Conservation (phyloP, 2,797 vertebrate genomes). For the Sciurus carolinensis region DNA sequence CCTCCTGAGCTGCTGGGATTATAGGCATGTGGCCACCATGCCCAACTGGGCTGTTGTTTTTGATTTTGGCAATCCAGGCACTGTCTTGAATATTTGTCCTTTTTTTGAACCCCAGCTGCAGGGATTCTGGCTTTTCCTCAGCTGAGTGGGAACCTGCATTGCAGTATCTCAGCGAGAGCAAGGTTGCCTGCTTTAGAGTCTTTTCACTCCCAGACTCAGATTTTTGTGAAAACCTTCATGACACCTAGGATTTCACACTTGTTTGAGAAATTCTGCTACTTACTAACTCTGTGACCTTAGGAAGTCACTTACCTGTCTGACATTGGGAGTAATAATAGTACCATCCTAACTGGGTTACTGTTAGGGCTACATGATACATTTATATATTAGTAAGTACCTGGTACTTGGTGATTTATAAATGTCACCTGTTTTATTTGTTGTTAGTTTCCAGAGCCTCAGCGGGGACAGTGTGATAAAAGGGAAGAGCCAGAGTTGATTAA, state of each 20-base stretch:
- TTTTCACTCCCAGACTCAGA: background rate
- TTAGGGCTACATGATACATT: background rate
- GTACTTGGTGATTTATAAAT: background rate
- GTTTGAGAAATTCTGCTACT: background rate
- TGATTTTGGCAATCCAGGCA: background rate
- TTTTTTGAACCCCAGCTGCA: conserved; percentile 69
- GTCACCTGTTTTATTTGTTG: background rate
- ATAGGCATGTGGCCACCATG: too few relatives aligned
- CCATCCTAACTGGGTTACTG: background rate
- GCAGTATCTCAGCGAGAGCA: background rate
- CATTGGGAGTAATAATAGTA: background rate
- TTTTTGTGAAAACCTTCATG: background rate
- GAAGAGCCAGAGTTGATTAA: background rate
- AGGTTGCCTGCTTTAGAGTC: accelerated
- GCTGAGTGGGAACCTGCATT: conserved; percentile 43
- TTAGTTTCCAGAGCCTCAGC: background rate
- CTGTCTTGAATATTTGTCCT: background rate
- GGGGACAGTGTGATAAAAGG: background rate
- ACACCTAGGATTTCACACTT: background rate
- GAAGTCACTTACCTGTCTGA: background rate
- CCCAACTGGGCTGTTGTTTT: background rate
- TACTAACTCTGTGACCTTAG: background rate
- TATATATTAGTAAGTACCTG: background rate
- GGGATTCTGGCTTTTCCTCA: conserved; percentile 75
- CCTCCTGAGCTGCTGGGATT: too few relatives aligned